phyloP scores from a whole-genome alignment of 2,113 vertebrate genomes.

The Chiloscyllium plagiosum region DNA sequence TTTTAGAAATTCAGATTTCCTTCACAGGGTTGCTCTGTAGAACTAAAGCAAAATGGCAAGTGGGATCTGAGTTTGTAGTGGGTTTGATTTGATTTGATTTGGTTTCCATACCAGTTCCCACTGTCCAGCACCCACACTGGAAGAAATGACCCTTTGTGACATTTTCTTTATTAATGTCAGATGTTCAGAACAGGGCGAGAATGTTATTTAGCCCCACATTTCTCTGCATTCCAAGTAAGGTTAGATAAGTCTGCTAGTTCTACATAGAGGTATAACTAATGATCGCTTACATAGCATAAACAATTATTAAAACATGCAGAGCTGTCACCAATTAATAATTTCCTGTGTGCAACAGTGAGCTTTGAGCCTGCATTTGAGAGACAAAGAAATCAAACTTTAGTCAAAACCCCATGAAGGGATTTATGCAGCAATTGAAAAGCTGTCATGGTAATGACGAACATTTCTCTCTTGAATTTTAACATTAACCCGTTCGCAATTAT shows the following conservation, averaged over 20 bases:
- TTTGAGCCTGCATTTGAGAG: neutral
- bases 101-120: neutral
- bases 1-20: no score
- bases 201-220: neutral
- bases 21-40: neutral
- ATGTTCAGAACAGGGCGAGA: neutral
- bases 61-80: neutral
- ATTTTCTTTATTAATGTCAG: neutral
- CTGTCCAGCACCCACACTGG: neutral
- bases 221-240: neutral
- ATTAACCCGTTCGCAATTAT: neutral
- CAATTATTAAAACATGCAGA: neutral
- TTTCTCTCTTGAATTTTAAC: neutral
- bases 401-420: neutral
- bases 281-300: neutral
- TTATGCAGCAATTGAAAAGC: no score
- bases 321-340: slow-evolving; percentile 10
- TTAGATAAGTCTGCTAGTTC: neutral
- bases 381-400: neutral
- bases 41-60: neutral
- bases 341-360: neutral
- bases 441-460: neutral
- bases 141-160: neutral
- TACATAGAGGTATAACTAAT: neutral
- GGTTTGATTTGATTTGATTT: neutral